A percentile compares a stretch with the other conserved stretches of the same genome.
Conservation (phyloP, 2,113 vertebrate species). For the Perccottus glenii region DNA sequence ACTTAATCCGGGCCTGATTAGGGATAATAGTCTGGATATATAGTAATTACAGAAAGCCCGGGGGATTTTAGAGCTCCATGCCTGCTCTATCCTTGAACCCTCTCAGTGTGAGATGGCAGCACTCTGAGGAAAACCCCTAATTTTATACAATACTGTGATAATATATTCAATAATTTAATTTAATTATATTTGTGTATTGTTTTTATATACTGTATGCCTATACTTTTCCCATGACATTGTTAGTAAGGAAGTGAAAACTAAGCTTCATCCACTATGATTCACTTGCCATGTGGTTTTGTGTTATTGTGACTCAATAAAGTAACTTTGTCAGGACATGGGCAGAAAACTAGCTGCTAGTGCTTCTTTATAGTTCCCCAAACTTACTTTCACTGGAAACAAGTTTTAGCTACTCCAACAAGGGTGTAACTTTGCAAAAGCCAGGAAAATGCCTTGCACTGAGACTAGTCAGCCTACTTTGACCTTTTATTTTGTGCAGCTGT, state of each 20-base stretch:
- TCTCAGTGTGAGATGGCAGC: slow-evolving; percentile 37
- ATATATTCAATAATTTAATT: background rate
- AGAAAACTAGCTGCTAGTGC: slow-evolving; percentile 28
- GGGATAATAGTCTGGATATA: slow-evolving; percentile 70
- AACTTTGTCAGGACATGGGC: slow-evolving; percentile 29
- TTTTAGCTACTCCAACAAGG: slow-evolving; percentile 47
- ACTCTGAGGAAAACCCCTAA: slow-evolving; percentile 20
- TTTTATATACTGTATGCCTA: background rate
- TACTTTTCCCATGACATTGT: no score
- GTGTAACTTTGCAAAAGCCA: slow-evolving; percentile 38
- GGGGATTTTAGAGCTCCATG: slow-evolving; percentile 52
- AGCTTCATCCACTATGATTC: slow-evolving; percentile 7
- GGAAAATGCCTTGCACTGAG: slow-evolving; percentile 14
- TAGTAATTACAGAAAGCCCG: slow-evolving; percentile 68
- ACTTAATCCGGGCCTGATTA: slow-evolving; percentile 75
- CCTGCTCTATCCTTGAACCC: slow-evolving; percentile 62
- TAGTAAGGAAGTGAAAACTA: no score
- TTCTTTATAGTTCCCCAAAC: slow-evolving; percentile 51
- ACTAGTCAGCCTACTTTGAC: slow-evolving; percentile 15
- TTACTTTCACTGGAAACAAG: slow-evolving; percentile 43
- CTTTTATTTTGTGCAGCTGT: slow-evolving; percentile 28
- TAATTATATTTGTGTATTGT: background rate
- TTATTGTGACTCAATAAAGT: slow-evolving; percentile 36
- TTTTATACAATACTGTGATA: slow-evolving; percentile 13
- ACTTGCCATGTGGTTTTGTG: slow-evolving; percentile 50